These are phyloP conservation scores for Podotricha telesiphe DNA, from an alignment of 2,888 invertebrate species.

Conservation along the genomic window DNA sequence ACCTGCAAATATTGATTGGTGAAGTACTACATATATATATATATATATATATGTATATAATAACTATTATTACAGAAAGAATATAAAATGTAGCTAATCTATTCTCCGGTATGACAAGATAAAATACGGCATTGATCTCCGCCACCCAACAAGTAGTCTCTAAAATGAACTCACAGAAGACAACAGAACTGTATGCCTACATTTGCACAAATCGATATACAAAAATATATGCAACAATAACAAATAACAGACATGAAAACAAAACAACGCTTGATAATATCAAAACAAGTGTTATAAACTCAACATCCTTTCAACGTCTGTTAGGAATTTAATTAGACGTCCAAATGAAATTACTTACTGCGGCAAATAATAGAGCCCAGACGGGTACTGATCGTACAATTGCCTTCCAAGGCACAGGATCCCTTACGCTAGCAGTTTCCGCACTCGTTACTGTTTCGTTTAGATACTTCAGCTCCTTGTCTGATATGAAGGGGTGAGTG, in stretches of 20 bases:
- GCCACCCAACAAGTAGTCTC: too few relatives aligned
- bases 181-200: too few relatives aligned
- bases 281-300: slow-evolving; percentile 1
- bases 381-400: slow-evolving; percentile 88
- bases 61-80: too few relatives aligned
- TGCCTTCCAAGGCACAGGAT: slow-evolving; percentile 88
- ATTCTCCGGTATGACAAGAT: too few relatives aligned
- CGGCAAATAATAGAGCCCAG: slow-evolving; percentile 88
- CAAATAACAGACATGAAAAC: background rate
- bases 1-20: slow-evolving; percentile 58
- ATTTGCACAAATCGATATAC: too few relatives aligned
- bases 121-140: too few relatives aligned
- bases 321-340: background rate
- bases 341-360: slow-evolving; percentile 68
- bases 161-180: too few relatives aligned
- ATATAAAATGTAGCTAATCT: too few relatives aligned
- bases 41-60: too few relatives aligned
- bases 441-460: slow-evolving; percentile 84
- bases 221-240: too few relatives aligned
- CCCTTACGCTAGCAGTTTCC: slow-evolving; percentile 79
- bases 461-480: slow-evolving; percentile 79
- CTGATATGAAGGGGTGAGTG: slow-evolving; percentile 82
- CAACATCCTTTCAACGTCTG: background rate
- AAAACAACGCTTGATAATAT: background rate
- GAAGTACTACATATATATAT: too few relatives aligned